Evolutionary conservation across 2,888 invertebrate genomes (phyloP).

Genomic region (Drosophila formosana): DNA sequence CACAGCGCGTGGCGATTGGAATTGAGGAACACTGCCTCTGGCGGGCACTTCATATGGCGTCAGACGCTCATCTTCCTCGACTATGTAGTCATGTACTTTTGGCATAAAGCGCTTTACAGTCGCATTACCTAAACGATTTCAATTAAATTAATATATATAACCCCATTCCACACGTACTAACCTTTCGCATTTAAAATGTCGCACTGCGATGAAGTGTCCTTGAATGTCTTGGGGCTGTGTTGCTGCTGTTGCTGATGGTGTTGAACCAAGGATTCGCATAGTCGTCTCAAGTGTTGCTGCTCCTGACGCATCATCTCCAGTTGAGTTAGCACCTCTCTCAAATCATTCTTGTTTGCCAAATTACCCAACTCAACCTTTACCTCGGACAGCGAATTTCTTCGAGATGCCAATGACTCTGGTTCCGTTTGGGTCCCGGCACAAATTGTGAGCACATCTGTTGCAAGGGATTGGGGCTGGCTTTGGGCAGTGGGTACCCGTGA

Average conservation of each 20-base stretch:
- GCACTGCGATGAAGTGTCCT: conserved; percentile 62
- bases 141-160: not conserved
- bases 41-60: conserved; percentile 23
- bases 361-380: conserved; percentile 38
- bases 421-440: conserved; percentile 84
- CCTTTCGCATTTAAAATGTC: conserved; percentile 44
- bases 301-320: conserved; percentile 73
- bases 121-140: conserved; percentile 26
- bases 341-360: conserved; percentile 72
- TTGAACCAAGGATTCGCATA: conserved; percentile 59
- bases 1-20: conserved; percentile 59
- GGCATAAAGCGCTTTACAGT: conserved; percentile 54
- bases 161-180: conserved; percentile 12
- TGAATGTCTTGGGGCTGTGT: conserved; percentile 19
- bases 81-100: conserved; percentile 58
- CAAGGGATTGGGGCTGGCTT: not conserved
- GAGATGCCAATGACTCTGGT: conserved; percentile 4
- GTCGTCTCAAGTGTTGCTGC: conserved; percentile 69
- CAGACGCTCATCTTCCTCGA: conserved; percentile 58
- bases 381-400: conserved; percentile 14
- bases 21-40: conserved; percentile 34
- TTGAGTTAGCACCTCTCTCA: conserved; percentile 60
- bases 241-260: conserved; percentile 35
- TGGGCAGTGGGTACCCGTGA: conserved; percentile 1
- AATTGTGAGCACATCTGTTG: conserved; percentile 72